Evolutionary conservation across 2,797 vertebrate species (phyloP).

Genomic region (Nannoperca australis): DNA sequence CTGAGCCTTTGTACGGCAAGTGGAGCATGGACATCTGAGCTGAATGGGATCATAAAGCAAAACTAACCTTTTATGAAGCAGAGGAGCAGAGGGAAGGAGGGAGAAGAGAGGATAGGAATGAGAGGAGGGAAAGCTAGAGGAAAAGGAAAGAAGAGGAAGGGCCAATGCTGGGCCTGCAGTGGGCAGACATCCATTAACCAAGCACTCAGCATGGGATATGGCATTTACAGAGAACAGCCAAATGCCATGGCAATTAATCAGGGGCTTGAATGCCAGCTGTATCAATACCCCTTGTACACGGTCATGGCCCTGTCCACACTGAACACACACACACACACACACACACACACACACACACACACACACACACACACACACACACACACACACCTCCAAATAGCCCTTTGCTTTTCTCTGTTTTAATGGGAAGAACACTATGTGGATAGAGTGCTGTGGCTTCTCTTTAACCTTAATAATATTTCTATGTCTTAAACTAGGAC

Average conservation of each 20-base stretch:
- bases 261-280: constrained; percentile 73
- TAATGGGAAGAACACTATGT: constrained; percentile 13
- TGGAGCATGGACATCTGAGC: constrained; percentile 44
- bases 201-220: constrained; percentile 76
- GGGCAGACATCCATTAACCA: constrained; percentile 74
- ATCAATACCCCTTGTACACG: constrained; percentile 67
- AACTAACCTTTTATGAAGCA: constrained; percentile 62
- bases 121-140: constrained; percentile 15
- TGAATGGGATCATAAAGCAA: constrained; percentile 48
- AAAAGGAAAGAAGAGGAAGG: constrained; percentile 30
- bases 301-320: constrained; percentile 36
- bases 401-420: constrained; percentile 16
- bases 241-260: constrained; percentile 84
- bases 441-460: constrained; percentile 29
- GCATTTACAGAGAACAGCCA: constrained; percentile 79
- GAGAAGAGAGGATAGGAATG: constrained; percentile 9
- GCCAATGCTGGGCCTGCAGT: constrained; percentile 40
- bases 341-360: not conserved
- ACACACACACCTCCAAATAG: constrained; percentile 29
- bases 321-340: constrained; percentile 16
- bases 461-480: constrained; percentile 58
- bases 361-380: not conserved
- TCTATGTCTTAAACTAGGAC: constrained; percentile 65
- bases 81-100: constrained; percentile 13
- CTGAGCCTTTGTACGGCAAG: constrained; percentile 18